Evolutionary conservation across 2,888 invertebrate species (phyloP), one percentile per base, ranked within the genome.

Genomic region (Petrolisthes cinctipes): DNA sequence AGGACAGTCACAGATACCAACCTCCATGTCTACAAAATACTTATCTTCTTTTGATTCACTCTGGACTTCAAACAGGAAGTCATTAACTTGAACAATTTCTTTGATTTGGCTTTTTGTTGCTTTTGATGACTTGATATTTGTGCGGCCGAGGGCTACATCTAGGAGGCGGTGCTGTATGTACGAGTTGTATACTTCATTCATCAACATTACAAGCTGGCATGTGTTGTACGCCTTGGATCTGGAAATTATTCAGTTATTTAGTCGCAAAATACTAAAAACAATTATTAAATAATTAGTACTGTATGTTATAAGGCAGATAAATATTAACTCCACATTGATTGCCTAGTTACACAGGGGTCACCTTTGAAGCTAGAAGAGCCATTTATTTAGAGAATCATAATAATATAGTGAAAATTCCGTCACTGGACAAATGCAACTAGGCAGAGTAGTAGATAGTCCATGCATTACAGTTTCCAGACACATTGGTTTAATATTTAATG

Each of bases 181-280:
- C n/a, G n/a, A 20, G 81, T 81, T 56, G 23, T 61, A 81, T 5
- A 81, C 57, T 61, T 53, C 81, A 81, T 54, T 54, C 81, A 81
- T 57, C 57, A 57, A 4, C 53, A 81, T 81, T 6, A 81, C 81
- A n/a, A 81, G 81, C 11, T 81, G 81, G 81, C 81, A 81, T 5
- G 81, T 61, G 81, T 81, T 81, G 56, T 81, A 81, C 4, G 81
- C 57, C 37, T 81, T 81, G 81, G 56, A 81, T 53, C 81, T 53
- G 56, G n/a, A 61, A 81, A 57, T 57, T 80, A 75, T 20, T 6
- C 11, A 75, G n/a, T 75, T 7, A 23, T 75, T 20, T 23, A 75
- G 9, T 20, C 7, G 7, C 75, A 9, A 75, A 75, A 20, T 75
- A 75, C 9, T 20, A 17, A n/a, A 14, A 75, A 9, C 61, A n/a